A percentile compares a stretch with the other conserved stretches of the same genome.
Evolutionary conservation across 2,888 invertebrate species (phyloP).

Genomic region (Stenolophus ochropezus): DNA sequence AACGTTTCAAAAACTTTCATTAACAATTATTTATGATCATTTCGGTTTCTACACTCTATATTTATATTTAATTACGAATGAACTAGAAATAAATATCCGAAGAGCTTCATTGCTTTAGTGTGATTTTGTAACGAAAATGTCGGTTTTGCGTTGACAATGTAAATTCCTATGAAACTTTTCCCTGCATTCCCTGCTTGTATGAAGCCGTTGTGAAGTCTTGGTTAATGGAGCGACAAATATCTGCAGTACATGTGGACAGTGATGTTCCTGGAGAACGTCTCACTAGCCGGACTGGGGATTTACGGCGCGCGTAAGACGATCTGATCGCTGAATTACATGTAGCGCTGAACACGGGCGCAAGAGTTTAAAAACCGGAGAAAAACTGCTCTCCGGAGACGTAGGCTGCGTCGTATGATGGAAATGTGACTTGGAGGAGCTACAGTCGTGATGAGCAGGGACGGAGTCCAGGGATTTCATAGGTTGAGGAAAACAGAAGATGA

Average conservation of each 20-base stretch:
- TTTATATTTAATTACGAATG: too few species aligned
- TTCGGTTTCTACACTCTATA: too few species aligned
- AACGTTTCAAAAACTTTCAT: too few species aligned
- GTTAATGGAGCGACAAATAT: slow-evolving; percentile 49
- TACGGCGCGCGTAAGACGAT: slow-evolving; percentile 18
- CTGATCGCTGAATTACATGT: slow-evolving; percentile 32
- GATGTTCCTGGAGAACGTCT: background rate
- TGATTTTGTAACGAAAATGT: too few species aligned
- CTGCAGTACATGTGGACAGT: background rate
- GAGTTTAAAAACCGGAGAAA: background rate
- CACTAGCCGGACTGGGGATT: slow-evolving; percentile 25
- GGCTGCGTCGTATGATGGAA: background rate
- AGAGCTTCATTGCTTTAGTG: too few species aligned
- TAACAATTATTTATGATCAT: too few species aligned
- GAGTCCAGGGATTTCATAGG: background rate
- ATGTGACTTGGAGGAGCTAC: background rate
- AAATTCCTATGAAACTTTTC: too few species aligned
- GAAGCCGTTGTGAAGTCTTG: background rate
- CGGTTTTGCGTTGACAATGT: too few species aligned
- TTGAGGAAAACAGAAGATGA: too few species aligned
- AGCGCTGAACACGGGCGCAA: background rate
- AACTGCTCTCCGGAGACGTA: background rate
- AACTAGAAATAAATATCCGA: too few species aligned
- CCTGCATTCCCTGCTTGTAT: too few species aligned
- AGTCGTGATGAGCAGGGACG: background rate